Percentiles rank a stretch among this genome's conserved stretches.
Conservation (phyloP, 2,797 vertebrate species). For the Paratrypauchen microcephalus region DNA sequence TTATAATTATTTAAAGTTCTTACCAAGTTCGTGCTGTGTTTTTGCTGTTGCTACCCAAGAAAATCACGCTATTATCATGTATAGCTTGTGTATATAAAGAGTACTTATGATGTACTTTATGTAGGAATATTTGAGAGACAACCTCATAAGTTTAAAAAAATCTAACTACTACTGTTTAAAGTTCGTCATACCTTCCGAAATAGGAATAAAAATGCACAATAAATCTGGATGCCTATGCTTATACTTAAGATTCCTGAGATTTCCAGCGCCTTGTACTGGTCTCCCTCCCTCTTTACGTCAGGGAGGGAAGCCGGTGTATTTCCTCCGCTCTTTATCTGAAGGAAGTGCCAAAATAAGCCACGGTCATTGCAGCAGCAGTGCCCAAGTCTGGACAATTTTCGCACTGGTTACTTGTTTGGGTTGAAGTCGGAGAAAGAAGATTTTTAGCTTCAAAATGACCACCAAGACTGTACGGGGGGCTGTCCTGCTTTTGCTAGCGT, state of each 20-base stretch:
- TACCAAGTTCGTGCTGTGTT: too few relatives aligned
- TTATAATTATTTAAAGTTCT: too few relatives aligned
- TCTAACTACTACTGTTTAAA: neutral
- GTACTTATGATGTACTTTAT: too few relatives aligned
- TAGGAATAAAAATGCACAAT: constrained; percentile 35
- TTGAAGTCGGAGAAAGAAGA: constrained; percentile 46
- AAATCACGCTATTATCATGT: neutral
- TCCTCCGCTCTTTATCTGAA: constrained; percentile 88
- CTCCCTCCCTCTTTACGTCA: constrained; percentile 75
- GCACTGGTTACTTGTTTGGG: constrained; percentile 59
- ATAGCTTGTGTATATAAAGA: neutral
- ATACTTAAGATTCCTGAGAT: constrained; percentile 26
- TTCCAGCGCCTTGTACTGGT: constrained; percentile 13
- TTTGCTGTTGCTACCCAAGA: neutral
- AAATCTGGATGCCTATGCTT: constrained; percentile 25
- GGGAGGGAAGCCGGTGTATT: constrained; percentile 82
- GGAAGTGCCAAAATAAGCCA: constrained; percentile 87
- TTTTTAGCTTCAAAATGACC: constrained; percentile 36
- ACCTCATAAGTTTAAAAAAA: neutral
- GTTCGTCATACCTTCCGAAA: constrained; percentile 44
- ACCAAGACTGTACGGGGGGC: constrained; percentile 73
- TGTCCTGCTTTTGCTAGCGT: constrained; percentile 56
- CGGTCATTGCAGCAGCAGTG: constrained; percentile 53
- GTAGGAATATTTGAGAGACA: neutral
- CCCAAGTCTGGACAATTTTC: constrained; percentile 70